These are phyloP conservation scores for Tychaedon coryphoeus DNA, from an alignment of 2,113 vertebrate species.

Conservation along the genomic window DNA sequence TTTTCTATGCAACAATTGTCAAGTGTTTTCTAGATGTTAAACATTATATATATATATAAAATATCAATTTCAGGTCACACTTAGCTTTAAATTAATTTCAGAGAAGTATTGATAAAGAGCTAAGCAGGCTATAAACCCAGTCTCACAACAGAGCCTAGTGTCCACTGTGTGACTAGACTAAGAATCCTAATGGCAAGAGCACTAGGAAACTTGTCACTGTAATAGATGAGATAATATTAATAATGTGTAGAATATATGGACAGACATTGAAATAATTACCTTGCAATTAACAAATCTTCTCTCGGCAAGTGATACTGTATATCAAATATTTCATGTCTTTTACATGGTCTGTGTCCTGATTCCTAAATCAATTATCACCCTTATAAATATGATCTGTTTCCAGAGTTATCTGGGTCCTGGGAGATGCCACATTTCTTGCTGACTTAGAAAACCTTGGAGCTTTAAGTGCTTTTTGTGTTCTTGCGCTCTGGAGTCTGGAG, in stretches of 20 bases:
- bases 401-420: neutral
- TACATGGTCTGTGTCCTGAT: neutral
- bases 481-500: neutral
- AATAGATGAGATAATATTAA: neutral
- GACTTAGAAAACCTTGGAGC: neutral
- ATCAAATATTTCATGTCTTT: neutral
- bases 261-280: neutral
- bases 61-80: neutral
- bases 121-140: neutral
- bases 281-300: neutral
- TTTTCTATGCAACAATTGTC: neutral
- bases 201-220: neutral
- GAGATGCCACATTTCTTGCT: neutral
- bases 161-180: neutral
- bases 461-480: neutral
- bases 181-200: neutral
- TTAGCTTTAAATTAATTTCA: neutral
- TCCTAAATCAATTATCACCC: neutral
- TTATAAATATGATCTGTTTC: neutral
- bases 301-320: neutral
- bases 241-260: neutral
- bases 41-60: neutral
- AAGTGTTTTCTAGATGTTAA: neutral
- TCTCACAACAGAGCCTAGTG: neutral
- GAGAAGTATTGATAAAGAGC: neutral